Conservation (phyloP, 2,797 vertebrate genomes). For the Argyrosomus regius region DNA sequence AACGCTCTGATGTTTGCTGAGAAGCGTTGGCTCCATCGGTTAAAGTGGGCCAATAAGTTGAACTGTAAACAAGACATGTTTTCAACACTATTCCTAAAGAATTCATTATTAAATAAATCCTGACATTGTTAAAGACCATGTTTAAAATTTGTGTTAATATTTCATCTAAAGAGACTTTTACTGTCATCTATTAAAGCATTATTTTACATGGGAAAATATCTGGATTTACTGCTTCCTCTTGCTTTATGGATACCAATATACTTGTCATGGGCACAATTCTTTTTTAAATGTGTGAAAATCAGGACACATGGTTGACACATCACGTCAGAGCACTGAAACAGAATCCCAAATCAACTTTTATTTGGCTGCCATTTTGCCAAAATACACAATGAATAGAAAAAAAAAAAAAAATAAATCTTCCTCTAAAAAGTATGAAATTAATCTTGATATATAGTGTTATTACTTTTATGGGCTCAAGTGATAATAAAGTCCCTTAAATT, state of each 20-base stretch:
- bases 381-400: slow-evolving; percentile 18
- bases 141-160: not conserved
- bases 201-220: slow-evolving; percentile 18
- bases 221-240: slow-evolving; percentile 12
- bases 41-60: slow-evolving; percentile 61
- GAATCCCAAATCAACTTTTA: slow-evolving; percentile 26
- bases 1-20: slow-evolving; percentile 54
- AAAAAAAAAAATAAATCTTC: not conserved
- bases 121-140: slow-evolving; percentile 2
- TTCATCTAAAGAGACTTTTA: slow-evolving; percentile 29
- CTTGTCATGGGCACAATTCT: not conserved
- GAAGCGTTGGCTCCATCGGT: slow-evolving; percentile 36
- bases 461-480: slow-evolving; percentile 21
- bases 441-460: slow-evolving; percentile 40
- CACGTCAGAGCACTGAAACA: slow-evolving; percentile 1
- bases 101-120: not conserved
- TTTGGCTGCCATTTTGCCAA: slow-evolving; percentile 18
- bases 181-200: not conserved
- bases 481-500: slow-evolving; percentile 41
- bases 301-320: slow-evolving; percentile 8
- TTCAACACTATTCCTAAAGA: slow-evolving; percentile 12
- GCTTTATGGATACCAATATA: slow-evolving; percentile 22
- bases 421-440: slow-evolving; percentile 30
- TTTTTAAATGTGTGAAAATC: slow-evolving; percentile 12
- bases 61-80: slow-evolving; percentile 55